Percentiles rank a stretch among this genome's conserved stretches.
Evolutionary conservation across 2,113 vertebrate species (phyloP).

Genomic region (Pristiophorus japonicus): DNA sequence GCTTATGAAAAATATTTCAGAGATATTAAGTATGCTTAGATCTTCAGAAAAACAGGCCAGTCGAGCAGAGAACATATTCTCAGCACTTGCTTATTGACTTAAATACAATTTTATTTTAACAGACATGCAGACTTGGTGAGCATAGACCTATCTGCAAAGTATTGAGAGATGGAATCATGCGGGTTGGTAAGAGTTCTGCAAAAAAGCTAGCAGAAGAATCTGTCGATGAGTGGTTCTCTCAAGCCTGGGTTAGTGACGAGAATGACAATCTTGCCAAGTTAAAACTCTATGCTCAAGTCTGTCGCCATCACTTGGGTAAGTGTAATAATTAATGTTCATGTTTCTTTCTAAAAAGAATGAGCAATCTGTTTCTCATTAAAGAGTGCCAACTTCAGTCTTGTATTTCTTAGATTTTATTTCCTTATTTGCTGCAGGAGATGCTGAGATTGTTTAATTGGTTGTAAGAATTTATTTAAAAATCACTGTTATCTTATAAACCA

Average conservation of each 20-base stretch:
- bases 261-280: slow-evolving; percentile 87
- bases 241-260: slow-evolving; percentile 78
- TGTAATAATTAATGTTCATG: background rate
- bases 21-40: background rate
- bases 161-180: slow-evolving; percentile 82
- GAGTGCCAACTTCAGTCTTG: background rate
- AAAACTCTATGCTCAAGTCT: slow-evolving; percentile 84
- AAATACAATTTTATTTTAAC: slow-evolving; percentile 35
- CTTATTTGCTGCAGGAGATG: too few relatives aligned
- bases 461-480: background rate
- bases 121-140: slow-evolving; percentile 92
- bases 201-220: slow-evolving; percentile 72
- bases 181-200: slow-evolving; percentile 65
- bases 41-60: too few relatives aligned
- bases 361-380: background rate
- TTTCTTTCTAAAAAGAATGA: background rate
- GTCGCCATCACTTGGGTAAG: slow-evolving; percentile 84
- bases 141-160: slow-evolving; percentile 90
- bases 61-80: background rate
- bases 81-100: slow-evolving; percentile 33
- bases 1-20: background rate
- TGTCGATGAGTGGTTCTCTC: slow-evolving; percentile 78
- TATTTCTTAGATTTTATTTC: background rate
- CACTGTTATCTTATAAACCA: background rate
- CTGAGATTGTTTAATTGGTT: background rate